Evolutionary conservation across 1,140 invertebrate genomes (phyloP), one percentile per base, ranked within the genome.

Genomic region (Caerostris darwini): DNA sequence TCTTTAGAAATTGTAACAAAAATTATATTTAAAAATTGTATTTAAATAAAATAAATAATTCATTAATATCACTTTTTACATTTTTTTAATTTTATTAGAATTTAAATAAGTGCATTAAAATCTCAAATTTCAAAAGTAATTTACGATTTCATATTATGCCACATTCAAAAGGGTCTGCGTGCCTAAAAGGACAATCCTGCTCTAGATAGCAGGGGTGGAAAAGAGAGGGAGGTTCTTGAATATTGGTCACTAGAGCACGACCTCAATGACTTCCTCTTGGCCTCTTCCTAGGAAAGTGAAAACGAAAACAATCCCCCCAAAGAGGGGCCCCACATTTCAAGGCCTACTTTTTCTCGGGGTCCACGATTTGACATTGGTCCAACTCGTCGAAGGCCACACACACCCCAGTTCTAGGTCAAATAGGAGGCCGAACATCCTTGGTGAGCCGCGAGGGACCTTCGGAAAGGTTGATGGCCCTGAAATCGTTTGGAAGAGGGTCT

Each of bases 271-370:
- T n/a, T 34, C 17, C 67, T 8, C 7, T 71, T 71, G 67, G n/a
- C 19, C 34, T 19, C 17, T 6, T 34, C 17, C 67, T 8, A 7
- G 8, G 67, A 71, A 50, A 71, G n/a, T 71, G 67, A 71, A 19
- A 50, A 3, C n/a, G 8, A 19, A 19, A 19, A 19, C 67, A n/a
- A 0, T 0, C 5, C 53, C 56, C 56, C 81, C 17, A 2, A 56
- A 83, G n/a, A 54, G 81, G 81, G 81, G 50, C 54, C 71, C 71
- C 71, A 19, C n/a, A 81, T 50, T 12, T 50, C 71, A 81, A 82
- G 53, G 81, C 54, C 19, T 12, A 54, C 8, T 54, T 17, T n/a
- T 10, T 53, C 50, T 7, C n/a, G 12, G 81, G 50, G 81, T 82
- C 54, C 12, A 53, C 54, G 7, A 8, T 19, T 53, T 56, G 81